Conservation (phyloP, 2,113 vertebrate genomes). For the Guaruba guarouba region DNA sequence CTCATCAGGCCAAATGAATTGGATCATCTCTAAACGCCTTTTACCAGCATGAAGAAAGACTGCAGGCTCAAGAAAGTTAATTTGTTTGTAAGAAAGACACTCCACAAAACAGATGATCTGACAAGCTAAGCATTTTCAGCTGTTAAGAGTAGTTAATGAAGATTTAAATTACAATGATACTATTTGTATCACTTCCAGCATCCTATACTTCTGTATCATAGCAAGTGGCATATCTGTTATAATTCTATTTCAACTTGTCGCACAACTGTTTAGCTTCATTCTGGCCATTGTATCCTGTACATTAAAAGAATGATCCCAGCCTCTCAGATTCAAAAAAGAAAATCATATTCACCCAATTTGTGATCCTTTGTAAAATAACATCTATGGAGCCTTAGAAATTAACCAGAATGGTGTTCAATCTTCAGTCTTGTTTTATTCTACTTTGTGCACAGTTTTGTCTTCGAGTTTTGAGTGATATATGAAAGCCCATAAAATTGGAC, state of each 20-base stretch:
- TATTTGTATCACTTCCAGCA: not conserved
- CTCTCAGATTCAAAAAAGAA: not conserved
- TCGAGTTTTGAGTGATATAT: slow-evolving; percentile 55
- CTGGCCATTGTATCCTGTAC: not conserved
- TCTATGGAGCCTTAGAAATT: not conserved
- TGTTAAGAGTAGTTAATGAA: not conserved
- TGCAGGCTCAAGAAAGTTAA: not conserved
- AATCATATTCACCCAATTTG: not conserved
- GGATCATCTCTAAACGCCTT: not conserved
- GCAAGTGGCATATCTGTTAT: not conserved
- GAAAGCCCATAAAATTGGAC: slow-evolving; percentile 45
- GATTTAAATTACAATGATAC: not conserved
- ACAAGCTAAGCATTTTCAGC: not conserved
- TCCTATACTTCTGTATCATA: not conserved
- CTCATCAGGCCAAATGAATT: not conserved
- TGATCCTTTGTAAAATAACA: not conserved
- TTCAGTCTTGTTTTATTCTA: slow-evolving; percentile 24
- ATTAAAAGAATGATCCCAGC: not conserved
- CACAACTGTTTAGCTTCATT: not conserved
- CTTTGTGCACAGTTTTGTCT: not conserved
- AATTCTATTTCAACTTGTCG: not conserved
- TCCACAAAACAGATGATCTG: not conserved
- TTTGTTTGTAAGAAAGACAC: not conserved
- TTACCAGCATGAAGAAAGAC: not conserved
- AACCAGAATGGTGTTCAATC: not conserved